phyloP scores from a whole-genome alignment of 2,888 invertebrate species.

The Gasteruption jaculator region DNA sequence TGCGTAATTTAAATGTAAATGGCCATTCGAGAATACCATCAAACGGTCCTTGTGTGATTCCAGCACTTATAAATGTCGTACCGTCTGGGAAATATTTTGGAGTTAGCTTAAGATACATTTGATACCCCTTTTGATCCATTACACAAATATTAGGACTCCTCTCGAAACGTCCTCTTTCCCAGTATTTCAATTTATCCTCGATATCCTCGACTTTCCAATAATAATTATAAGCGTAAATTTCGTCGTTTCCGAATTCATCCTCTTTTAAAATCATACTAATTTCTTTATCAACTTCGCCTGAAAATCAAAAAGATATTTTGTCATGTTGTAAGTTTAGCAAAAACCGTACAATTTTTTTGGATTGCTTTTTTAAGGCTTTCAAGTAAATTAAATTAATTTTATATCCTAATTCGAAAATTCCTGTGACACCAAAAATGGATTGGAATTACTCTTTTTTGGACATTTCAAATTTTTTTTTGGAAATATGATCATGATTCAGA shows the following conservation, averaged over 20 bases:
- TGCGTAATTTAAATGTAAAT: conserved; percentile 43
- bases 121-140: conserved; percentile 42
- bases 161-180: conserved; percentile 43
- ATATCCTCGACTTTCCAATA: conserved; percentile 48
- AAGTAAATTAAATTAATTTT: too few species aligned
- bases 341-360: conserved; percentile 12
- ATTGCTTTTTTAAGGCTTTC: conserved; percentile 7
- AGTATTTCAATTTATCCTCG: conserved; percentile 42
- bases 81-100: conserved; percentile 46
- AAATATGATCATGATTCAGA: too few species aligned
- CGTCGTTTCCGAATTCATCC: too few species aligned
- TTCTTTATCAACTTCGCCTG: conserved; percentile 6
- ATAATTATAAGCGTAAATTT: conserved; percentile 40
- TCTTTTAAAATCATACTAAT: conserved; percentile 4
- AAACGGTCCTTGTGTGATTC: conserved; percentile 44
- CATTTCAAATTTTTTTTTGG: too few species aligned
- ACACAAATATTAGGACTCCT: conserved; percentile 49
- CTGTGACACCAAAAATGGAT: too few species aligned
- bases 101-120: conserved; percentile 49
- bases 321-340: too few species aligned
- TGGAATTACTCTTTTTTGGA: too few species aligned
- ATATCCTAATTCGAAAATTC: too few species aligned
- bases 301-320: too few species aligned
- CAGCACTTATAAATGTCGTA: conserved; percentile 41
- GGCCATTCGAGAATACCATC: conserved; percentile 49